Conservation (phyloP, 2,888 invertebrate genomes). For the Cataglyphis rosenhaueri region DNA sequence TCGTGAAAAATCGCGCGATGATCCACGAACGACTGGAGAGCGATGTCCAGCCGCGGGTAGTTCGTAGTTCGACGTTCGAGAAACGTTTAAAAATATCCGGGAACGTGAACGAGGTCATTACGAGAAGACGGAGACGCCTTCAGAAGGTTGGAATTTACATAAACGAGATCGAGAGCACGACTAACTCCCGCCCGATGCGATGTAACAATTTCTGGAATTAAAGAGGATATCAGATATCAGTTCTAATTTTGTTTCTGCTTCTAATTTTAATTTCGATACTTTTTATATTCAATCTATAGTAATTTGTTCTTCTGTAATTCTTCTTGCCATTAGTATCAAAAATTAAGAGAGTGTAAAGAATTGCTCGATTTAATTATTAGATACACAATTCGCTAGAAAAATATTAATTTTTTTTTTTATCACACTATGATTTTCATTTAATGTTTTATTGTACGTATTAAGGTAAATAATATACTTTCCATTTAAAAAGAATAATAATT, state of each 20-base stretch:
- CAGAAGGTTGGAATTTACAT: slow-evolving; percentile 39
- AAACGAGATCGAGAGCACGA: slow-evolving; percentile 51
- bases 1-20: slow-evolving; percentile 63
- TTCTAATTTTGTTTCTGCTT: not conserved
- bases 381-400: not conserved
- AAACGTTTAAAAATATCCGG: slow-evolving; percentile 72
- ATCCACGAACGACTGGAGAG: slow-evolving; percentile 63
- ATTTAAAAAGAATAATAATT: not conserved
- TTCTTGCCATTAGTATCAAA: not conserved
- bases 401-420: not conserved
- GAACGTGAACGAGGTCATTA: slow-evolving; percentile 68
- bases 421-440: not conserved
- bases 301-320: not conserved
- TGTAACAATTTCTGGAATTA: not conserved
- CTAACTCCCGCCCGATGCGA: not conserved
- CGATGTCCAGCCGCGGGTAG: slow-evolving; percentile 19
- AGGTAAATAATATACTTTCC: not conserved
- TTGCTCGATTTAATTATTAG: not conserved
- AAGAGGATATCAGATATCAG: not conserved
- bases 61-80: slow-evolving; percentile 51
- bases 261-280: not conserved
- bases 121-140: slow-evolving; percentile 52
- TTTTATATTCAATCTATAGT: not conserved
- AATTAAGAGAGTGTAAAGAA: not conserved
- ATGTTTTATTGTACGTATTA: not conserved